Evolutionary conservation across 2,888 invertebrate genomes (phyloP), one percentile per base, ranked within the genome.

Genomic region (Melinaea marsaeus): DNA sequence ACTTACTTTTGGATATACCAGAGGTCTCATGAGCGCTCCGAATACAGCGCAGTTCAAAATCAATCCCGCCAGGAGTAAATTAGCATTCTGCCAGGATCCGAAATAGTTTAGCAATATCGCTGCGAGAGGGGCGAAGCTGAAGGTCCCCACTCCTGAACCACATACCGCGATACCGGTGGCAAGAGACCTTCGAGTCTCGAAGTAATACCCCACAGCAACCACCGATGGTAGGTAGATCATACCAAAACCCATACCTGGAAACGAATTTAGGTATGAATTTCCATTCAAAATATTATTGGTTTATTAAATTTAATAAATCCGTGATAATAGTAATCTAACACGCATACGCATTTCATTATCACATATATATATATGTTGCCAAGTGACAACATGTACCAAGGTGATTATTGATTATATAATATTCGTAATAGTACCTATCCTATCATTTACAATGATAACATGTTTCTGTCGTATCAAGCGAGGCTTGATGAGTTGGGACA

Each of bases 81-180:
- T 94, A 51, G 98, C 96, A 72, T 95, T 96, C 85, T 95, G 95
- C 99, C 99, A 99, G 64, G 93, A 94, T 55, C 93, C 94, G 78
- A 95, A 97, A 57, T 93, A 86, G 48, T 95, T 93, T 57, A 99
- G 90, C 63, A 99, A 90, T 69, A 94, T 91, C 6, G 95, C 93
- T 13, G 98, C 97, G 46, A 98, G 91, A 0, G 99, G 99, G 0
- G 99, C 98, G 81, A 99, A 98, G 56, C 96, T 94, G 85, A 99
- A 98, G 2, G 98, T 98, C 57, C 99, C 99, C 2, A 91, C 90
- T 3, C 99, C 99, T 0, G 98, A 98, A 6, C 99, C 99, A 80
- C 98, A 98, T 0, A 98, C 98, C 0, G 98, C 98, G 64, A 97
- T 96, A 61, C 95, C 98, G 60, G 98, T 99, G 57, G 99, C 99